These are phyloP conservation scores for Sarcoramphus papa DNA, from an alignment of 2,797 vertebrate species.

Conservation along the genomic window DNA sequence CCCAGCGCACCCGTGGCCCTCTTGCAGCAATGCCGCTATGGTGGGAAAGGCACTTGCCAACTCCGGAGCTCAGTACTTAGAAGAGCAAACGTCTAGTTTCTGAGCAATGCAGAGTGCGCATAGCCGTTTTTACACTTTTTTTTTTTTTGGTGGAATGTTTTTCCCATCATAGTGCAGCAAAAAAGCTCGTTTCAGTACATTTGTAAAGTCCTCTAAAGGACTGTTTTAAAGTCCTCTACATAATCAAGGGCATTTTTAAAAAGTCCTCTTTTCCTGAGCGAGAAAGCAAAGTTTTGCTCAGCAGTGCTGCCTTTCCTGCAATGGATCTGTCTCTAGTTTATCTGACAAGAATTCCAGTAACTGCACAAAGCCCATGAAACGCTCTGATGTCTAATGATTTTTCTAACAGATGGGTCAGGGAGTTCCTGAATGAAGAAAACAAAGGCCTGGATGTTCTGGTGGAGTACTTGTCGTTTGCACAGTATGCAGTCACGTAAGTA, in stretches of 20 bases:
- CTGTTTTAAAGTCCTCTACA: background rate
- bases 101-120: background rate
- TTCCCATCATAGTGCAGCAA: background rate
- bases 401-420: constrained; percentile 89
- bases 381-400: background rate
- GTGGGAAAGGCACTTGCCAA: background rate
- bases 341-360: background rate
- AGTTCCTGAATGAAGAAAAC: constrained; percentile 96
- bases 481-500: constrained; percentile 97
- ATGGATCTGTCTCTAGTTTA: background rate
- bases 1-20: too few species aligned
- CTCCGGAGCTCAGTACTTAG: background rate
- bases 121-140: background rate
- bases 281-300: background rate
- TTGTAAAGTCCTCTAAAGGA: background rate
- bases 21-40: rapidly evolving
- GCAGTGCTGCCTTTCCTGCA: background rate
- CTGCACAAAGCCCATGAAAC: background rate
- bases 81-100: background rate
- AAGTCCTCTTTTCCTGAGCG: background rate
- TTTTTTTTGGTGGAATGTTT: background rate
- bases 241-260: background rate
- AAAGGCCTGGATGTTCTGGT: constrained; percentile 93
- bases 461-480: constrained; percentile 95
- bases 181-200: background rate